These are phyloP conservation scores for Oophaga sylvatica DNA, from an alignment of 2,797 vertebrate genomes.

Conservation along the genomic window DNA sequence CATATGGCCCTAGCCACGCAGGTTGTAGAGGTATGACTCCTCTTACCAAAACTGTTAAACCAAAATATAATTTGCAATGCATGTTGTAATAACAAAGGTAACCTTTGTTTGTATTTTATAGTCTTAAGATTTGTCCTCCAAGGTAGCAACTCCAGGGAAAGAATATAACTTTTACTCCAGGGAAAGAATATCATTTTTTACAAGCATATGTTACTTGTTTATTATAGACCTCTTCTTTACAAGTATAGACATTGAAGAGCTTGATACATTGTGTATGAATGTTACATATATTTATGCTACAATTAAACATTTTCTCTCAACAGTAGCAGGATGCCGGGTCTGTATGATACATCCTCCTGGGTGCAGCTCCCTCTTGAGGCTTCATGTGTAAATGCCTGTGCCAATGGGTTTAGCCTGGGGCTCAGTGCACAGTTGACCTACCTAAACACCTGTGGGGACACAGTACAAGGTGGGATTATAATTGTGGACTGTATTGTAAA, in stretches of 20 bases:
- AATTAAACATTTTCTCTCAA: background rate
- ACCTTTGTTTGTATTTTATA: background rate
- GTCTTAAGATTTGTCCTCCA: background rate
- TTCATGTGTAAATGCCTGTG: slow-evolving; percentile 89
- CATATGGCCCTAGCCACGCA: background rate
- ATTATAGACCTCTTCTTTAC: background rate
- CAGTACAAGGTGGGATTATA: slow-evolving; percentile 85
- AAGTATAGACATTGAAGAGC: background rate
- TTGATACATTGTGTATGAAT: background rate
- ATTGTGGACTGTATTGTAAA: background rate
- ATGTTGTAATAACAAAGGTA: background rate
- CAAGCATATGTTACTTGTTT: background rate
- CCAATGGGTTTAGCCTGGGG: slow-evolving; percentile 89
- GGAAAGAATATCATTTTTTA: background rate
- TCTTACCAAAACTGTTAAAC: background rate
- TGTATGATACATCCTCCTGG: slow-evolving; percentile 88
- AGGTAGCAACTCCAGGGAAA: background rate
- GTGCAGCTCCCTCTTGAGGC: slow-evolving; percentile 88
- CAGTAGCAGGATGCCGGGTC: slow-evolving; percentile 82
- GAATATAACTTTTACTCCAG: background rate
- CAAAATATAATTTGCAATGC: background rate
- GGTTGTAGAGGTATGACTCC: background rate
- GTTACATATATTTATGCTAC: background rate
- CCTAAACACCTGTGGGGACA: slow-evolving; percentile 81
- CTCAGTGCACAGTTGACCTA: slow-evolving; percentile 88